Evolutionary conservation across 2,797 vertebrate species (phyloP), one percentile per base, ranked within the genome.

Genomic region (Ptychadena robeensis): DNA sequence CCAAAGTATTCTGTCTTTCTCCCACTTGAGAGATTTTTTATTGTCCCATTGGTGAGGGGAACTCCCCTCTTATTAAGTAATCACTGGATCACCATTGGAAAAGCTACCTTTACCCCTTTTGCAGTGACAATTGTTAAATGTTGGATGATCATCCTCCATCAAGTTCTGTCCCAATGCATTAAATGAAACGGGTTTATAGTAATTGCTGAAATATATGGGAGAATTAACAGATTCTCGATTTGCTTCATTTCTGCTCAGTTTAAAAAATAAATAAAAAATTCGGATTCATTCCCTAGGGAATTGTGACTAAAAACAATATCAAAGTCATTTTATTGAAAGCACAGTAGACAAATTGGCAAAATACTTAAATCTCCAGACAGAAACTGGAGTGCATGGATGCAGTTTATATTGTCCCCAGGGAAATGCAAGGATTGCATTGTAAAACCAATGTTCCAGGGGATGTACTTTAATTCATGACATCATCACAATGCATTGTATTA

Each of bases 251-350:
- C 61, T 18, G n/a, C 14, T 3, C 28, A 14, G 25, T 73, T 73
- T 34, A 35, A n/a, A 74, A 28, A 38, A 22, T 44, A n/a, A n/a
- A n/a, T n/a, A n/a, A n/a, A n/a, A n/a, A n/a, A n/a, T 1, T 84
- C 31, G 67, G 27, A 40, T 38, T 84, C 65, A 27, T 34, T 35
- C 34, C 14, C 77, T 35, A 25, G 65, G 71, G 53, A 68, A 28
- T 1, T 31, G 40, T 44, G 18, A 63, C 32, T 82, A 35, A 80
- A 75, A 75, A 48, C 30, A 74, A 72, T 79, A 25, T n/a, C n/a
- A 79, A 74, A 79, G 75, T 84, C 70, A 75, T 84, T 84, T 84
- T 84, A 84, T 80, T 84, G 71, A 84, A 84, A 84, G 82, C 77
- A 59, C 65, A 32, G 35, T 44, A 84, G 71, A 80, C 75, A 70